Conservation (phyloP, 2,113 vertebrate genomes). For the rat (Rattus norvegicus) region GRCr8 NC_086037.1:71138001-71138500, state of each 20-base stretch:
- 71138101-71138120: background rate
- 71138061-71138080: background rate
- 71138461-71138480: fast-evolving
- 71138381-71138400: background rate
- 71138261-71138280: background rate
- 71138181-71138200: background rate
- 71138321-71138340: background rate
- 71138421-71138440: background rate
- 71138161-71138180: background rate
- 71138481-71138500: background rate
- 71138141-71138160: background rate
- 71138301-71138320: background rate
- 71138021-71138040: background rate
- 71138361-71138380: background rate
- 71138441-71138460: background rate
- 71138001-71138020: background rate
- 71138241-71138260: background rate
- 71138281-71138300: background rate
- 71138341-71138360: no score
- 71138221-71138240: background rate
- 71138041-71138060: fast-evolving
- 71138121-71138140: background rate
- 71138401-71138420: background rate
- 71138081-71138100: background rate
- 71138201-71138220: background rate